Conservation (phyloP, 30 jellyfish, hydroid and myxozoan species). For the Rhopilema esculentum region DNA sequence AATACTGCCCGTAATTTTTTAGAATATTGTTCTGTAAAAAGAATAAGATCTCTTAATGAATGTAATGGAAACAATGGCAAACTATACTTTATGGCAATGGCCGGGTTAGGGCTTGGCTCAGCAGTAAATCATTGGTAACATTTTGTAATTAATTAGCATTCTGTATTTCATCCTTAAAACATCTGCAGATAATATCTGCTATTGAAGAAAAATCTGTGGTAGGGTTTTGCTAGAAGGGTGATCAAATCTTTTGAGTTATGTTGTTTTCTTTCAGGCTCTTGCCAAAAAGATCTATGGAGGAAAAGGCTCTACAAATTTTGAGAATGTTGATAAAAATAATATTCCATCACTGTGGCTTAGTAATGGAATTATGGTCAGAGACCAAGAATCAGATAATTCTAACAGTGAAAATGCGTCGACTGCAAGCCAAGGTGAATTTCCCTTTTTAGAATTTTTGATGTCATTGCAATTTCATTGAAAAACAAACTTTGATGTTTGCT, state of each 20-base stretch:
- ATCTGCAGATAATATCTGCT: too few relatives aligned
- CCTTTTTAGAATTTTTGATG: neutral
- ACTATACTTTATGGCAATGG: too few relatives aligned
- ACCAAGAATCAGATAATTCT: neutral
- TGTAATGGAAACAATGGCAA: too few relatives aligned
- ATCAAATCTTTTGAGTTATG: neutral
- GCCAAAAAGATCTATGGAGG: slow-evolving; percentile 31
- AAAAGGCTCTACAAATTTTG: neutral
- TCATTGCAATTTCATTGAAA: neutral
- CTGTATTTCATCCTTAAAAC: too few relatives aligned
- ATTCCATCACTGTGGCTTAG: neutral
- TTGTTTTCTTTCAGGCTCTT: slow-evolving; percentile 26
- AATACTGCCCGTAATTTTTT: neutral
- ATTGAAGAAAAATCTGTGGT: too few relatives aligned
- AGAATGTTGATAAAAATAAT: neutral
- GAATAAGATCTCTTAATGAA: too few relatives aligned
- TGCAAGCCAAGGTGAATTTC: neutral
- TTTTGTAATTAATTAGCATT: too few relatives aligned
- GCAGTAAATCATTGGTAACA: too few relatives aligned
- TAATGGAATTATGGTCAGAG: neutral
- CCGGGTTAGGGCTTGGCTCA: too few relatives aligned
- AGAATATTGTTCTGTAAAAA: too few relatives aligned
- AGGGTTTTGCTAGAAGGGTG: too few relatives aligned
- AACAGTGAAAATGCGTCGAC: neutral
- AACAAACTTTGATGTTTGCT: neutral